These are phyloP conservation scores for Scaptomyza caliginosa DNA, from an alignment of 2,888 invertebrate species.

Conservation along the genomic window DNA sequence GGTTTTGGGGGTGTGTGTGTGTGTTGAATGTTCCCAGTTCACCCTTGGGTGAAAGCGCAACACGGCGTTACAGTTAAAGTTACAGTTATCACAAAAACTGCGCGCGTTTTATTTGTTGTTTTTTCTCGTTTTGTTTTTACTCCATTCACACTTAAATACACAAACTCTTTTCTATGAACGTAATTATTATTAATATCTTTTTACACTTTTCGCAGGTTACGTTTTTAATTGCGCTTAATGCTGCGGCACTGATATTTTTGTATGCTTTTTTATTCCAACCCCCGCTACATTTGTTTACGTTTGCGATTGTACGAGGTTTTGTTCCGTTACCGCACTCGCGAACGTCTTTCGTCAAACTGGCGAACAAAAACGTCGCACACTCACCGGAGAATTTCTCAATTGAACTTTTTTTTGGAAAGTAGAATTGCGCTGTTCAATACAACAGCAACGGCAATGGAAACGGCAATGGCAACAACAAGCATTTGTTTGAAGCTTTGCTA, in stretches of 20 bases:
- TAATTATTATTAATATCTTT: slow-evolving; percentile 4
- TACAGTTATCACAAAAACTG: slow-evolving; percentile 34
- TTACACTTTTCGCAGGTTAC: slow-evolving; percentile 3
- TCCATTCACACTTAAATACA: not conserved
- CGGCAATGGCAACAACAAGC: slow-evolving; percentile 35
- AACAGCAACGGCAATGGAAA: too few species aligned
- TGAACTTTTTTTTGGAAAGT: slow-evolving; percentile 54
- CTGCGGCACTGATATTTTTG: slow-evolving; percentile 30
- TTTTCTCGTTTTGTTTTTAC: slow-evolving; percentile 3
- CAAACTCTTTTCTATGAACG: slow-evolving; percentile 1
- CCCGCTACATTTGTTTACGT: slow-evolving; percentile 45
- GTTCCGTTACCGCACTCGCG: slow-evolving; percentile 69
- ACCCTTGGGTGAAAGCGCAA: slow-evolving; percentile 51
- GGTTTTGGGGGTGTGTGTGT: slow-evolving; percentile 16
- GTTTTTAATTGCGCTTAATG: slow-evolving; percentile 15
- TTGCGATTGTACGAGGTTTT: slow-evolving; percentile 19
- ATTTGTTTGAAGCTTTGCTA: slow-evolving; percentile 7
- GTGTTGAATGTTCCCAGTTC: slow-evolving; percentile 20
- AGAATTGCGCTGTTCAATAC: slow-evolving; percentile 42
- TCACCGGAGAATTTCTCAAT: slow-evolving; percentile 56
- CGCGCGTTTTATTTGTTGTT: slow-evolving; percentile 7
- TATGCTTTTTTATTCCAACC: slow-evolving; percentile 31
- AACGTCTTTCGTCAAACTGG: slow-evolving; percentile 75
- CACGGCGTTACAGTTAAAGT: slow-evolving; percentile 48
- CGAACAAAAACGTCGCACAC: slow-evolving; percentile 46